Evolutionary conservation across 2,888 invertebrate species (phyloP), one percentile per base, ranked within the genome.

Genomic region (Drosophila glabriapex): DNA sequence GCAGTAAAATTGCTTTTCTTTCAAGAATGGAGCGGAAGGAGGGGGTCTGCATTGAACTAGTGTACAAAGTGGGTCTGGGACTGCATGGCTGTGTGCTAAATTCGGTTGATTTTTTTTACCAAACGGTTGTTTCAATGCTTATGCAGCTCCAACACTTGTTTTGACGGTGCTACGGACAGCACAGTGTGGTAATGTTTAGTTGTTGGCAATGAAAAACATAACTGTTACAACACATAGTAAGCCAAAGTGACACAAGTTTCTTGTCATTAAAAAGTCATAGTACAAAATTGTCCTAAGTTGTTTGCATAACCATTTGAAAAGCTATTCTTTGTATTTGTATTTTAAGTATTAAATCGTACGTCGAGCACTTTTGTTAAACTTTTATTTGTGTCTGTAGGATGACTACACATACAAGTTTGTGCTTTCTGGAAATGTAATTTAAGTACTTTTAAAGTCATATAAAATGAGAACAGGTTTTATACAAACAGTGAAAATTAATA

Each of bases 1-100:
- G 73, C 80, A 67, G 75, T 68, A 65, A 89, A 85, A 85, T 89
- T 66, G 75, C 68, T 85, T 89, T 87, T 85, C 69, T 64, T 68
- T 60, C n/a, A 22, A 3, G 37, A 7, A 31, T 14, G 25, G 43
- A 14, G 37, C 37, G 55, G 31, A 14, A 16, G 4, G 28, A 12
- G 28, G 33, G 25, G 53, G 10, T 29, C 29, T 22, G n/a, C n/a
- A 49, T 53, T 54, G 62, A 39, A 46, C 61, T 61, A 43, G 62
- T 67, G 56, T 29, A 65, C 68, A 66, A 69, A 76, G 71, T 80
- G 72, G 78, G 71, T 71, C 80, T 80, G 73, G 55, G 59, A 76
- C 69, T 72, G 86, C 78, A 71, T 56, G 56, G 54, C 71, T 67
- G 35, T 82, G 88, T 73, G 83, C 83, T 73, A 76, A 83, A 85